Evolutionary conservation across 2,888 invertebrate species (phyloP), one percentile per base, ranked within the genome.

Genomic region (Pseudeuparius sepicola): DNA sequence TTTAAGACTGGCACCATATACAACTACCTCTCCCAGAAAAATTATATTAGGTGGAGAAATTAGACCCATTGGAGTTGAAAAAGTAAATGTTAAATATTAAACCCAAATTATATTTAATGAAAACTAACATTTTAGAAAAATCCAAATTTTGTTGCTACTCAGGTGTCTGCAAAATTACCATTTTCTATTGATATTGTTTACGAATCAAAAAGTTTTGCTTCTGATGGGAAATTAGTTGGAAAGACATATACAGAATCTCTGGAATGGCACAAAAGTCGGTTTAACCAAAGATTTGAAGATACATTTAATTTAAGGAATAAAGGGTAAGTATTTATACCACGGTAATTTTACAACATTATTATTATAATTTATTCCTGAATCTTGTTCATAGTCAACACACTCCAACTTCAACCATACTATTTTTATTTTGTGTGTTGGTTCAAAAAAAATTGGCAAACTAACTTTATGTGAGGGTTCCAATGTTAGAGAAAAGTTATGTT

Each of bases 141-240:
- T 38, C 75, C 84, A 0, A 87, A 88, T 59, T 83, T 87, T 47
- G 70, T 87, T 2, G 83, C 78, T 0, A 71, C 78, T n/a, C 84
- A 85, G 58, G 60, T 88, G 30, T 72, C 84, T 0, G 78, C 78
- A 0, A 75, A 75, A 45, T 67, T 86, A 0, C 89, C 92, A 1
- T 86, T 89, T 48, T 72, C 78, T 1, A 59, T 93, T 39, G 93
- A 94, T 53, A 66, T 93, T 1, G 74, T 81, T 1, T 94, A 81
- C 54, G 83, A 89, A 43, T 84, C 88, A 0, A 78, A 71, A 5
- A 82, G 76, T 34, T 72, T 65, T 3, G 70, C 74, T 50, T 53
- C 73, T 54, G 45, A 69, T 56, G 44, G 63, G 55, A 53, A 67
- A 29, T 61, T 79, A 2, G 68, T 69, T 3, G 82, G 81, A 0